These are phyloP conservation scores for Apis dorsata DNA, from an alignment of 1,140 invertebrate genomes.

Conservation along the genomic window DNA sequence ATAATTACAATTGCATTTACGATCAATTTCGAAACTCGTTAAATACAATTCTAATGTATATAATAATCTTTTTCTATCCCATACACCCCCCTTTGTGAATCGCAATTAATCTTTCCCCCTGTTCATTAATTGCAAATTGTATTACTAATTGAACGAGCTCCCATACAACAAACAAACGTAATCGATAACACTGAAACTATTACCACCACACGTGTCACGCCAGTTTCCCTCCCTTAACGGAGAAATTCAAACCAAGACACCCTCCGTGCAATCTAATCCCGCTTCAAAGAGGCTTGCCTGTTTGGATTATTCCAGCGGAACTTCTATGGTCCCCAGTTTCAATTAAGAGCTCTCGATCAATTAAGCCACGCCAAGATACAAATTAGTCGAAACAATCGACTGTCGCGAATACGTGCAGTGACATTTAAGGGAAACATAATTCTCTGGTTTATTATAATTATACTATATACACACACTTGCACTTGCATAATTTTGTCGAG, in stretches of 20 bases:
- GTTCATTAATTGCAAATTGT: not conserved
- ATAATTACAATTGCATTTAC: no score
- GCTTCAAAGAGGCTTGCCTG: slow-evolving; percentile 2
- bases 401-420: not conserved
- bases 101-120: no score
- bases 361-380: not conserved
- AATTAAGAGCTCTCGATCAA: not conserved
- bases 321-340: not conserved
- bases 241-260: not conserved
- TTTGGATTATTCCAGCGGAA: not conserved
- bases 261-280: slow-evolving; percentile 2
- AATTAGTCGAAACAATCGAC: not conserved
- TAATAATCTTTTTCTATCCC: no score
- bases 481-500: no score
- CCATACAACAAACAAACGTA: not conserved
- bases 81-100: no score
- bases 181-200: not conserved
- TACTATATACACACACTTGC: no score
- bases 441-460: no score
- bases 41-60: no score
- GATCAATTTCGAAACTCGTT: no score
- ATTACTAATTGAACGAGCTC: not conserved
- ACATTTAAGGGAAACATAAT: no score
- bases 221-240: not conserved
- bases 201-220: not conserved